phyloP scores from a whole-genome alignment of 2,113 vertebrate species.

The Scomber scombrus region DNA sequence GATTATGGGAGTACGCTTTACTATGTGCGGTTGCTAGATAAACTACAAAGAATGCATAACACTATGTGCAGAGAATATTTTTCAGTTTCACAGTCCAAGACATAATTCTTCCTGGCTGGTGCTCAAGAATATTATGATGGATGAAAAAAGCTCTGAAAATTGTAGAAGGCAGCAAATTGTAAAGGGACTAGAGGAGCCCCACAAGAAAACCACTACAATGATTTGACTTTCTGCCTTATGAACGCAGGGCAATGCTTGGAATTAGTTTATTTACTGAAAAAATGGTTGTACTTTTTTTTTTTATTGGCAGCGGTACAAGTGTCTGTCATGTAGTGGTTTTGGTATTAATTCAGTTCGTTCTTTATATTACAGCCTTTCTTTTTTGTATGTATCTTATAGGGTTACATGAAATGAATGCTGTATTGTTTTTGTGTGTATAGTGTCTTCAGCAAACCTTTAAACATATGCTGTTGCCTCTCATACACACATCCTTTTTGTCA shows the following conservation, averaged over 20 bases:
- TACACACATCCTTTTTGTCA: no score
- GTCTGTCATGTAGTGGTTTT: no score
- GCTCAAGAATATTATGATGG: conserved; percentile 15
- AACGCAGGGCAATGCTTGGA: background rate
- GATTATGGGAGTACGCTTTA: conserved; percentile 34
- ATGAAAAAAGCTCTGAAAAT: conserved; percentile 1
- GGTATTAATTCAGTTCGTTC: no score
- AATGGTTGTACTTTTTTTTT: no score
- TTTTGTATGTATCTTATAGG: no score
- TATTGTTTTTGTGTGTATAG: background rate
- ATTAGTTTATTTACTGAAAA: background rate
- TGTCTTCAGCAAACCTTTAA: background rate
- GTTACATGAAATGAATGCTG: no score
- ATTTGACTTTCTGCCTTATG: conserved; percentile 5
- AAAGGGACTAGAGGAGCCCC: background rate
- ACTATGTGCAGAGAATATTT: conserved; percentile 17
- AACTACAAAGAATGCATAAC: conserved; percentile 8
- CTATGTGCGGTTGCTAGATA: conserved; percentile 10
- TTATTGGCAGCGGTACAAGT: no score
- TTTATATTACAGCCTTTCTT: background rate
- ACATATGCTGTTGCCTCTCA: background rate
- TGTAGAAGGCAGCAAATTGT: conserved; percentile 14
- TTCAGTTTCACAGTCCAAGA: conserved; percentile 22
- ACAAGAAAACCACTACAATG: conserved; percentile 16
- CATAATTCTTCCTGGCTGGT: conserved; percentile 21